Base-by-base conservation (phyloP, 2,113 vertebrate genomes). In the Butastur rufipennis region DNA sequence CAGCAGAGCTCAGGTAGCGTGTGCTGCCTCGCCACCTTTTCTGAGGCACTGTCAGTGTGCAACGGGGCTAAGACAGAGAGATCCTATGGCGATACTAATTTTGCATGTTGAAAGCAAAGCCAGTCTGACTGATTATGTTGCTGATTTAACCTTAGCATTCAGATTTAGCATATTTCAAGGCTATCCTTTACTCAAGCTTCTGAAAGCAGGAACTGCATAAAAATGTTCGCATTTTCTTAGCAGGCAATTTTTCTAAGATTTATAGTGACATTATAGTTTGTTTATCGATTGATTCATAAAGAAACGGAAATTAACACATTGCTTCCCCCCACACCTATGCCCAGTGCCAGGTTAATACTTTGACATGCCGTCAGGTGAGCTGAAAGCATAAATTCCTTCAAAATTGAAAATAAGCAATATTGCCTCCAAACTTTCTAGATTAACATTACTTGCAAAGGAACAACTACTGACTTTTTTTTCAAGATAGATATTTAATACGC, bases 191-290 rank as follows among this genome's bases (percentile, higher is more conserved):
- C 75, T 86, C 65, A 26, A 84, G 75, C 42, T 59, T 59, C 38
- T 62, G 81, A 92, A 81, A 88, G 83, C 73, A 90, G 77, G 56
- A 97, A 87, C 77, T 77, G 66, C 62, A 82, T 70, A 55, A 96
- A 97, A 96, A 85, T 2, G 36, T 67, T 79, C 91, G 29, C 66
- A 26, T 93, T 80, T 90, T 91, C 95, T 71, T 50, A 79, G 81
- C 81, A 55, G 84, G 81, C 73, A 77, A 82, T 91, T 95, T 85
- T 91, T 62, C 68, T 36, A 25, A 80, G 94, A 93, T 96, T 94
- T 93, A 92, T 83, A 93, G 67, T 34, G 86, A 73, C 91, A 52
- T 90, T 80, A 50, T 27, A 38, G 79, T 91, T 97, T 97, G 95
- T 96, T 96, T 93, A 96, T 92, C 1, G 48, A 97, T 68, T 59